Conservation (phyloP, 2,888 invertebrate genomes). For the Amphipoea oculea region DNA sequence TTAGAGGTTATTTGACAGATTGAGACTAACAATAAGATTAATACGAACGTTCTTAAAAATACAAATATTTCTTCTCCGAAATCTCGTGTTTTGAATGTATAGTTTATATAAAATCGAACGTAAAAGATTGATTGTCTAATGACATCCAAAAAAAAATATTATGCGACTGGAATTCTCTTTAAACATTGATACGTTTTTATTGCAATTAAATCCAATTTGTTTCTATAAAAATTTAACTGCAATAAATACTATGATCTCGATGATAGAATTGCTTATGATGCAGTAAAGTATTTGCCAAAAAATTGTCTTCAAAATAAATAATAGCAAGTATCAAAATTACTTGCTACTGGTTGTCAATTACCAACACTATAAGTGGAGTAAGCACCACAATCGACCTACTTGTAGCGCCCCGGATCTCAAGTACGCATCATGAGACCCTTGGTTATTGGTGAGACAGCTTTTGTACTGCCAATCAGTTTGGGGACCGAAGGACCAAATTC, state of each 20-base stretch:
- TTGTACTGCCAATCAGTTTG: slow-evolving; percentile 33
- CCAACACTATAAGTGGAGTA: slow-evolving; percentile 81
- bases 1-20: not conserved
- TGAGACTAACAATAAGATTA: not conserved
- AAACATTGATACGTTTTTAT: not conserved
- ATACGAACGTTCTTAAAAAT: not conserved
- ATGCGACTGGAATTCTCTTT: not conserved
- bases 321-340: slow-evolving; percentile 76
- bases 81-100: not conserved
- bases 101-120: not conserved
- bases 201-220: not conserved
- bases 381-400: slow-evolving; percentile 69
- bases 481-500: not conserved
- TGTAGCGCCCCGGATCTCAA: slow-evolving; percentile 63
- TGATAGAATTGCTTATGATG: not conserved
- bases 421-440: slow-evolving; percentile 77
- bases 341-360: slow-evolving; percentile 71
- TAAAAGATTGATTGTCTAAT: not conserved
- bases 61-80: not conserved
- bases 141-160: not conserved
- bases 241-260: not conserved
- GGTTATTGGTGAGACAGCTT: slow-evolving; percentile 74
- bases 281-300: not conserved
- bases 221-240: not conserved
- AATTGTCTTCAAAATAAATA: not conserved